phyloP scores from a whole-genome alignment of 2,888 invertebrate species.

The Tachina grossa region DNA sequence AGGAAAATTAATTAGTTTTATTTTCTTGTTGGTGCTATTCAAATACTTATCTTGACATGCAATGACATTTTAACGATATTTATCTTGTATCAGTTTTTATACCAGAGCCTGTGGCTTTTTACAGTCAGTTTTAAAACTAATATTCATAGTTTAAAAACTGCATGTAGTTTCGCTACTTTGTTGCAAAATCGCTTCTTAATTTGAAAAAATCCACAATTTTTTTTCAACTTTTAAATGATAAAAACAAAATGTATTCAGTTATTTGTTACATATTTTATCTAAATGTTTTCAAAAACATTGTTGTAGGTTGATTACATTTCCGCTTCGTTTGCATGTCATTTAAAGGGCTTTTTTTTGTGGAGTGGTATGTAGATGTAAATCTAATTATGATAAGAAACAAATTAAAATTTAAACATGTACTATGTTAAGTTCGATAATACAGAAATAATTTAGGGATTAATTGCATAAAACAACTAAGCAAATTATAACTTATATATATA shows the following conservation, averaged over 20 bases:
- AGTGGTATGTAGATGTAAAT: constrained; percentile 36
- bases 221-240: constrained; percentile 37
- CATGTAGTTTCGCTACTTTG: constrained; percentile 44
- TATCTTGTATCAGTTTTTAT: constrained; percentile 60
- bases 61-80: constrained; percentile 65
- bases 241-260: constrained; percentile 40
- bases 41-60: constrained; percentile 57
- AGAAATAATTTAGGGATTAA: too few relatives aligned
- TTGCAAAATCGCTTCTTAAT: constrained; percentile 6
- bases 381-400: constrained; percentile 53
- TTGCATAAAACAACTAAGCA: too few relatives aligned
- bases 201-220: constrained; percentile 24
- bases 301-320: constrained; percentile 50
- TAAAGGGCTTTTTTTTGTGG: constrained; percentile 22
- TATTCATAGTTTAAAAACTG: constrained; percentile 14
- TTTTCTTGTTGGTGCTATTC: constrained; percentile 30
- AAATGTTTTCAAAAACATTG: constrained; percentile 54
- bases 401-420: constrained; percentile 1
- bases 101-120: constrained; percentile 32
- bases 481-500: too few relatives aligned
- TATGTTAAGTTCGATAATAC: too few relatives aligned
- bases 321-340: constrained; percentile 65
- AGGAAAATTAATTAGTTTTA: constrained; percentile 2
- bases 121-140: background rate
- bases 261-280: constrained; percentile 29